Evolutionary conservation across 2,888 invertebrate genomes (phyloP).

Genomic region (Seira musarum): DNA sequence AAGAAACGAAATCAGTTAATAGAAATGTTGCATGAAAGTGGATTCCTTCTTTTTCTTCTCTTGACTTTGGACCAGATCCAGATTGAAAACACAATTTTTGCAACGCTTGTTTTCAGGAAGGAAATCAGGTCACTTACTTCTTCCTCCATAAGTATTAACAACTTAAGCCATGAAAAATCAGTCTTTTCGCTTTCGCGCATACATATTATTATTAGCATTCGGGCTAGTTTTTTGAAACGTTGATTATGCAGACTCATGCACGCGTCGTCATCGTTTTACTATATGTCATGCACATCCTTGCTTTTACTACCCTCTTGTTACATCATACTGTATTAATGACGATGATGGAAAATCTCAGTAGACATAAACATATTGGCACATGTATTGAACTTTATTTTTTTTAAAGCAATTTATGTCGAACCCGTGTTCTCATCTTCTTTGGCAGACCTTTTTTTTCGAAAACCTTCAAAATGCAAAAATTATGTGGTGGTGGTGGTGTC

Average conservation of each 20-base stretch:
- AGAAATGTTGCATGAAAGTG: conserved; percentile 12
- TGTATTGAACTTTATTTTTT: neutral
- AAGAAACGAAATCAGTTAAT: neutral
- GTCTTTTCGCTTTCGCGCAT: neutral
- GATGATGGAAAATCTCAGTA: neutral
- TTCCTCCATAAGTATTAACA: too few relatives aligned
- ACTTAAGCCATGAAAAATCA: too few relatives aligned
- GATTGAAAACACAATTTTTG: conserved; percentile 14
- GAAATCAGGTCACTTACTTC: conserved; percentile 59
- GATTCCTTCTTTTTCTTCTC: neutral
- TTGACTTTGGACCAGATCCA: conserved; percentile 54
- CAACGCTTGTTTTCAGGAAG: conserved; percentile 33
- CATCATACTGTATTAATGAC: neutral
- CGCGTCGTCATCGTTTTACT: neutral
- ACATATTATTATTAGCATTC: neutral
- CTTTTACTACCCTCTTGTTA: neutral
- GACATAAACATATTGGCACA: neutral
- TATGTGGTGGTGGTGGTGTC: conserved; percentile 26
- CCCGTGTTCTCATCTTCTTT: neutral
- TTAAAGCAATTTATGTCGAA: neutral
- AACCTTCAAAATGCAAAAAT: conserved; percentile 4
- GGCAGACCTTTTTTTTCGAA: neutral
- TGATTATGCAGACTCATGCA: conserved; percentile 27
- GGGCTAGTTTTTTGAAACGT: neutral
- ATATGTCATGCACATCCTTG: neutral